A percentile compares a stretch with the other conserved stretches of the same genome.
These are phyloP conservation scores for Atractosteus spatula DNA, from an alignment of 2,113 vertebrate species.

Conservation along the genomic window DNA sequence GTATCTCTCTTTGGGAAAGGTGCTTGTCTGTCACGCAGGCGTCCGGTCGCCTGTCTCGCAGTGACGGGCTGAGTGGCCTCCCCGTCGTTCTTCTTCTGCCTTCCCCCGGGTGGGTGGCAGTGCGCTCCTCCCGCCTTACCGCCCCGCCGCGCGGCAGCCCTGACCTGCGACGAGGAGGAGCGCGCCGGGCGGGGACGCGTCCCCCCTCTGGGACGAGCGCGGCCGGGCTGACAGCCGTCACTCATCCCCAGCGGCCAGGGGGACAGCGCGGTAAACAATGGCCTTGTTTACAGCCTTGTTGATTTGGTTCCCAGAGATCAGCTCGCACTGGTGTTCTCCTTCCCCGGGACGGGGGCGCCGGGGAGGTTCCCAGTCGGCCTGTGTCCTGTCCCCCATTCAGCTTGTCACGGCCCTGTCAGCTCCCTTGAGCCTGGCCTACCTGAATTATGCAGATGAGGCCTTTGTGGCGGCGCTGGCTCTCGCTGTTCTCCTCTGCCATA, in stretches of 20 bases:
- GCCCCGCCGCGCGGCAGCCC: background rate
- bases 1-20: too few relatives aligned
- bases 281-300: slow-evolving; percentile 92
- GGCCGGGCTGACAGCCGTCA: slow-evolving; percentile 55
- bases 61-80: slow-evolving; percentile 32
- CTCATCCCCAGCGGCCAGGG: slow-evolving; percentile 47
- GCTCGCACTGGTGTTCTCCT: slow-evolving; percentile 88
- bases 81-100: background rate
- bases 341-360: slow-evolving; percentile 72
- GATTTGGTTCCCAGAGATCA: slow-evolving; percentile 84
- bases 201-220: slow-evolving; percentile 25
- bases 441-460: slow-evolving; percentile 95
- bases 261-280: slow-evolving; percentile 83
- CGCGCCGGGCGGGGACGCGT: slow-evolving; percentile 15
- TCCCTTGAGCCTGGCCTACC: slow-evolving; percentile 95
- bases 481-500: slow-evolving; percentile 86
- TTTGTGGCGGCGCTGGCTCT: slow-evolving; percentile 70
- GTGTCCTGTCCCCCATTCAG: slow-evolving; percentile 76
- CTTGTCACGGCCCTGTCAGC: slow-evolving; percentile 94
- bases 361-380: slow-evolving; percentile 74
- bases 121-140: background rate
- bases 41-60: slow-evolving; percentile 31
- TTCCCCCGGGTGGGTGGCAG: background rate
- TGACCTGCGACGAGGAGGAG: background rate
- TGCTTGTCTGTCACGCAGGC: too few relatives aligned